Conservation (phyloP, 2,888 invertebrate species). For the Drosophila limbata region DNA sequence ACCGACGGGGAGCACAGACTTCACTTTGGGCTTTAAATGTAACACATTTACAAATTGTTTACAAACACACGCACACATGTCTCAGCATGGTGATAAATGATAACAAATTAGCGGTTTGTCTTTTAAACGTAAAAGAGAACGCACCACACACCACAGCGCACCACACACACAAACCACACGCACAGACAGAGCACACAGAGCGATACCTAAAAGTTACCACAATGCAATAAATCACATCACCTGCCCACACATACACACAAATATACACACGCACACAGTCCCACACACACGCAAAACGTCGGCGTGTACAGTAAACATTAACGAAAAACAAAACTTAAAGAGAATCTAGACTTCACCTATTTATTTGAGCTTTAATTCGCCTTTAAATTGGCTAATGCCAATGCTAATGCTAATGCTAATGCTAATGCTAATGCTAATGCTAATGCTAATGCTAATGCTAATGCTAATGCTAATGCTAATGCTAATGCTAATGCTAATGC, state of each 20-base stretch:
- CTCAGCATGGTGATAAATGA: conserved; percentile 78
- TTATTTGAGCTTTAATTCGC: neutral
- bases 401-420: neutral
- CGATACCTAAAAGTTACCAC: conserved; percentile 78
- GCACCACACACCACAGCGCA: conserved; percentile 15
- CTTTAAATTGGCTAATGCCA: neutral
- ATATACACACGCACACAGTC: conserved; percentile 14
- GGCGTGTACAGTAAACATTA: conserved; percentile 47
- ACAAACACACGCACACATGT: conserved; percentile 62
- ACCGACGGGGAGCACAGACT: conserved; percentile 45
- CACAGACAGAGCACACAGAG: conserved; percentile 19
- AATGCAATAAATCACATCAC: conserved; percentile 80
- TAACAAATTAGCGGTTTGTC: conserved; percentile 76
- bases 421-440: conserved; percentile 3
- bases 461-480: conserved; percentile 2
- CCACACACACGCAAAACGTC: conserved; percentile 11
- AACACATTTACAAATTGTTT: conserved; percentile 79
- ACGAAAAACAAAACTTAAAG: conserved; percentile 4
- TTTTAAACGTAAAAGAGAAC: conserved; percentile 54
- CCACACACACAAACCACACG: conserved; percentile 28
- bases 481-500: neutral
- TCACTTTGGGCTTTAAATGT: conserved; percentile 79
- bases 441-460: conserved; percentile 3
- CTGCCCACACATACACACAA: conserved; percentile 53
- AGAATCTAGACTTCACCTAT: conserved; percentile 1